Evolutionary conservation across 2,113 vertebrate genomes (phyloP).

Genomic region (Pimephales promelas): DNA sequence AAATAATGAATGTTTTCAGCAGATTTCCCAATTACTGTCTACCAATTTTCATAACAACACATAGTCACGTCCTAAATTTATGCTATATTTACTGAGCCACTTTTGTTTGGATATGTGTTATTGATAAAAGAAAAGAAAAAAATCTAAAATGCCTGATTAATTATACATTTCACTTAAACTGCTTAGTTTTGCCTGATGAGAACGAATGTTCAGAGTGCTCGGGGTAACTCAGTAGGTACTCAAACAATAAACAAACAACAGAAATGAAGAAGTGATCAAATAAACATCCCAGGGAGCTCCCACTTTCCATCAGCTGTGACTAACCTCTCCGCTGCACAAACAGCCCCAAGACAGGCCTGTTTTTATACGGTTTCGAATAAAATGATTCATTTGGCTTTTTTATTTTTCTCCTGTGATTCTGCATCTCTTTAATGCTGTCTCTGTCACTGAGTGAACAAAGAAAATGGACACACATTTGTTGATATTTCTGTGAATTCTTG

Average conservation of each 20-base stretch:
- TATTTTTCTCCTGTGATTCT: constrained; percentile 47
- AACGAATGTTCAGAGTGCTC: constrained; percentile 33
- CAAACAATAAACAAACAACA: constrained; percentile 59
- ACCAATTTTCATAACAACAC: no score
- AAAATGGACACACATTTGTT: constrained; percentile 28
- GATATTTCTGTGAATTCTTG: background rate
- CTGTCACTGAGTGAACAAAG: constrained; percentile 33
- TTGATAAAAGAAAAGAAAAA: background rate
- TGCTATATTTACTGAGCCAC: no score
- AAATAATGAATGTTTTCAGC: background rate
- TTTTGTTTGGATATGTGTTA: background rate
- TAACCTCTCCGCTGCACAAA: constrained; percentile 51
- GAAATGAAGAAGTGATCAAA: constrained; percentile 52
- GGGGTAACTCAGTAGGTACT: constrained; percentile 55
- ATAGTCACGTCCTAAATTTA: no score
- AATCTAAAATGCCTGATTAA: background rate
- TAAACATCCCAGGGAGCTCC: constrained; percentile 37
- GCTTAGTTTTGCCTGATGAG: constrained; percentile 29
- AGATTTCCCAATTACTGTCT: no score
- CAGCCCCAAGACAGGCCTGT: constrained; percentile 53
- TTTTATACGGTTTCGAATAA: constrained; percentile 57
- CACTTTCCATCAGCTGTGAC: constrained; percentile 49
- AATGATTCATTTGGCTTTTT: constrained; percentile 52
- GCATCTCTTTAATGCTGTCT: constrained; percentile 37
- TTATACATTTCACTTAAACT: constrained; percentile 40